Base-by-base conservation (phyloP, 1,140 invertebrate species). In the Drosophila carrolli region DNA sequence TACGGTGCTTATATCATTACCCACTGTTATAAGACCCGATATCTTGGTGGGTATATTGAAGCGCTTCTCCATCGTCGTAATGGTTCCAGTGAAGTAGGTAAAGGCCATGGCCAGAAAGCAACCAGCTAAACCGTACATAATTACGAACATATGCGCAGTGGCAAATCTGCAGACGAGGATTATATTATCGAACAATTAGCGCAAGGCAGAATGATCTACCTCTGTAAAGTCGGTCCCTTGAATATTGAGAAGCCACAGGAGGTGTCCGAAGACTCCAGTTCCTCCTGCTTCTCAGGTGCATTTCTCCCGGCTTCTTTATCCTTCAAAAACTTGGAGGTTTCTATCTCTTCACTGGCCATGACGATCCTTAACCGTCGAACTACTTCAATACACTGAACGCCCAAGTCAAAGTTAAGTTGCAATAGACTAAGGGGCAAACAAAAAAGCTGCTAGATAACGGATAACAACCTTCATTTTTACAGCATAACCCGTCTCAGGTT, bases 51-150 rank as follows among this genome's bases (percentile, higher is more conserved):
- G 95, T 85, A 97, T 96, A 81, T 96, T 96, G 88, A 96, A 97
- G 75, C 96, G 93, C 86, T 97, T 97, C 85, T 97, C 96, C 46
- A 97, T 91, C 0, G 96, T 97, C 9, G 96, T 96, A 41, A 97
- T 94, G 2, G 95, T 96, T 1, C 95, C 96, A 68, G 95, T 95
- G 60, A 95, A 96, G 81, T 97, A 97, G 0, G 95, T 94, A 79
- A 95, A 96, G 72, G 95, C 94, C 58, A 96, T 95, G 9, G 94
- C 94, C 68, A 96, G 94, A 50, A 96, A 94, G 70, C 95, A 95
- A 0, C 95, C 96, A 1, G 96, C 92, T 1, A 96, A 88, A 13
- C 96, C 96, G 74, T 96, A 97, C 0, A 96, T 84, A 40, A 96
- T 91, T 1, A 97, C 94, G 66, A 96, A 97, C 0, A 93, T 93